phyloP scores from a whole-genome alignment of 2,113 vertebrate genomes.

The Syngnathoides biaculeatus region DNA sequence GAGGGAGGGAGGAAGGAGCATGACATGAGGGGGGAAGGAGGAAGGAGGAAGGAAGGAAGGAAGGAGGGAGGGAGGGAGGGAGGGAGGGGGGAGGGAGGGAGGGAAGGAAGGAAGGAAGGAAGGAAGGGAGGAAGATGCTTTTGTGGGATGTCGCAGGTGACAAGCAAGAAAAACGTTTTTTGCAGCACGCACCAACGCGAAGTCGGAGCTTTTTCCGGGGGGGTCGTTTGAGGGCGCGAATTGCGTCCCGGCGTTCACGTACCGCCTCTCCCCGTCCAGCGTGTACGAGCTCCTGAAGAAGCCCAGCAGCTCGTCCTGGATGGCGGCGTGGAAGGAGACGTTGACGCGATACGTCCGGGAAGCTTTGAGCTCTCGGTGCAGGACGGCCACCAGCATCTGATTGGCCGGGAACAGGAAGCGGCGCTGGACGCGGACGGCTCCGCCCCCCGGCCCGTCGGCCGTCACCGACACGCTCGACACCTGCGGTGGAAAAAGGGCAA shows the following conservation, averaged over 20 bases:
- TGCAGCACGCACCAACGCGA: not conserved
- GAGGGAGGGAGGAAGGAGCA: no score
- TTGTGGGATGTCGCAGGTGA: no score
- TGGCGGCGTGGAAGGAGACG: conserved; percentile 85
- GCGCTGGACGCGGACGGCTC: conserved; percentile 79
- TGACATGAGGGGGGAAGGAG: no score
- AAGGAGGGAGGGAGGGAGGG: no score
- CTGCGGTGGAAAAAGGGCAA: conserved; percentile 26
- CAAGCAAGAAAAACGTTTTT: no score
- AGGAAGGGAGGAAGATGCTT: no score
- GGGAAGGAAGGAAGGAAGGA: no score
- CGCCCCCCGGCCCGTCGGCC: conserved; percentile 78
- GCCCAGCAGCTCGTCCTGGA: conserved; percentile 90
- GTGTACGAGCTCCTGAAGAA: conserved; percentile 94
- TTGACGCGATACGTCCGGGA: conserved; percentile 85
- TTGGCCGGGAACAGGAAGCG: conserved; percentile 83
- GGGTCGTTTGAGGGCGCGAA: no score
- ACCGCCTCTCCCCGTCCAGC: conserved; percentile 86
- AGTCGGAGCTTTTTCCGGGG: no score
- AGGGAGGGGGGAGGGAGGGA: not conserved
- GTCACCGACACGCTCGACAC: conserved; percentile 81
- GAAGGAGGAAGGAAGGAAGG: no score
- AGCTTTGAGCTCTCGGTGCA: conserved; percentile 86
- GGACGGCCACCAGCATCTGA: conserved; percentile 86
- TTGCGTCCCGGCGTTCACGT: no score